Evolutionary conservation across 1,140 invertebrate genomes (phyloP).

Genomic region (Tyrophagus putrescentiae): DNA sequence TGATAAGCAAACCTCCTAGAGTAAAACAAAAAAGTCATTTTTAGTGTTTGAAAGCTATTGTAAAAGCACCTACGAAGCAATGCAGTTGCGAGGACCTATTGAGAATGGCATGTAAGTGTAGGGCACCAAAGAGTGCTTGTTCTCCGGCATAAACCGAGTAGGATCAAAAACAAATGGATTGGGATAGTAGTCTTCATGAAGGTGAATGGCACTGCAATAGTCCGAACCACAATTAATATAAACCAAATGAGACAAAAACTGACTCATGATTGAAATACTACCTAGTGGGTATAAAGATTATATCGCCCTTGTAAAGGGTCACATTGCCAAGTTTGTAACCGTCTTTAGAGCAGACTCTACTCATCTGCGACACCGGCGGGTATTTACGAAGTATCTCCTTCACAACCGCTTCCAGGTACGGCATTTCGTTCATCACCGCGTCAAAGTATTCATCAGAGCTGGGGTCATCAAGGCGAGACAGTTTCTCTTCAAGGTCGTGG

Average conservation of each 20-base stretch:
- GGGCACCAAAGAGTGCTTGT: slow-evolving; percentile 5
- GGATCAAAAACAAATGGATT: slow-evolving; percentile 47
- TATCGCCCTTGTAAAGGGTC: background rate
- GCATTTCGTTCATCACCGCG: background rate
- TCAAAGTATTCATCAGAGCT: background rate
- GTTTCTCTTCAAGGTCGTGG: background rate
- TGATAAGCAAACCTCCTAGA: slow-evolving; percentile 21
- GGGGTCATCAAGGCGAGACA: background rate
- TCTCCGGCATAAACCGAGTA: slow-evolving; percentile 36
- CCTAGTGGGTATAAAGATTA: background rate
- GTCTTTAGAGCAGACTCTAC: background rate
- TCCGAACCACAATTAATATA: no score
- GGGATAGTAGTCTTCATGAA: slow-evolving; percentile 42
- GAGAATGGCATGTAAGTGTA: slow-evolving; percentile 20
- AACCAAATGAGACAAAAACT: no score
- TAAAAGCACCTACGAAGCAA: no score
- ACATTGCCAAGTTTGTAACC: slow-evolving; percentile 6
- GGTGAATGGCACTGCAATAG: no score
- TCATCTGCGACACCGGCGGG: background rate
- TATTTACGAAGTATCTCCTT: background rate
- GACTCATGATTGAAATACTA: no score
- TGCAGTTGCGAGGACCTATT: slow-evolving; percentile 19
- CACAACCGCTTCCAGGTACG: background rate
- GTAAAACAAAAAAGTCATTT: no score
- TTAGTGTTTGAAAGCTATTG: no score